Conservation (phyloP, 1,140 invertebrate genomes). For the Drosophila parabipectinata region DNA sequence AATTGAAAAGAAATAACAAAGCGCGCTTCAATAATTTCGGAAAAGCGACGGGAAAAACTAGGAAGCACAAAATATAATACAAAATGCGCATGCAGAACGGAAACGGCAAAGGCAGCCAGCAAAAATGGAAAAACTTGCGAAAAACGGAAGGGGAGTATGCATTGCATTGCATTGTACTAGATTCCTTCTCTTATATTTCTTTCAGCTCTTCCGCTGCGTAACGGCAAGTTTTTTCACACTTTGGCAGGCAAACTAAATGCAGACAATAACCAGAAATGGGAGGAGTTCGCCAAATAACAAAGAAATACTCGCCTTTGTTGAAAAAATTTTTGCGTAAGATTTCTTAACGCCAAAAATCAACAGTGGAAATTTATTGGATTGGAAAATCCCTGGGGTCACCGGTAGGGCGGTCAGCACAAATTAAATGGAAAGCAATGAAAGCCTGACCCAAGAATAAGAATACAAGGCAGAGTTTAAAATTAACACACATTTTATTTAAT, state of each 20-base stretch:
- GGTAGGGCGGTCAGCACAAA: slow-evolving; percentile 10
- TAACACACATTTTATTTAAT: slow-evolving; percentile 76
- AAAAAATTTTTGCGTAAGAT: slow-evolving; percentile 52
- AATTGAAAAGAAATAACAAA: slow-evolving; percentile 67
- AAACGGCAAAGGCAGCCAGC: slow-evolving; percentile 34
- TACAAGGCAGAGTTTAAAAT: slow-evolving; percentile 48
- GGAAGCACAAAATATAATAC: slow-evolving; percentile 60
- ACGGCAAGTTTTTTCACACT: slow-evolving; percentile 64
- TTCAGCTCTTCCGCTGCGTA: slow-evolving; percentile 64
- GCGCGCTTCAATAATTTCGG: slow-evolving; percentile 69
- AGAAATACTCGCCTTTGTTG: slow-evolving; percentile 45
- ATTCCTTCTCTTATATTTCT: slow-evolving; percentile 54
- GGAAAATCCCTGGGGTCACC: slow-evolving; percentile 40
- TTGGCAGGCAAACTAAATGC: slow-evolving; percentile 61
- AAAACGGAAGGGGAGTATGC: slow-evolving; percentile 43
- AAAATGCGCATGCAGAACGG: slow-evolving; percentile 71
- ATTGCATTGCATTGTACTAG: slow-evolving; percentile 63
- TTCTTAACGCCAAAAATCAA: slow-evolving; percentile 68
- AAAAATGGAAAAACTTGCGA: slow-evolving; percentile 18
- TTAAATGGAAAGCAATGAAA: background rate
- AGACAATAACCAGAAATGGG: slow-evolving; percentile 53
- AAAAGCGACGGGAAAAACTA: slow-evolving; percentile 33
- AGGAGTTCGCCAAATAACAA: slow-evolving; percentile 2
- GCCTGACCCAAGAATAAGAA: background rate
- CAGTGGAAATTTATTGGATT: slow-evolving; percentile 47